Percentiles rank a stretch among this genome's conserved stretches.
These are phyloP conservation scores for Tipula confusa DNA, from an alignment of 2,888 invertebrate species.

Conservation along the genomic window DNA sequence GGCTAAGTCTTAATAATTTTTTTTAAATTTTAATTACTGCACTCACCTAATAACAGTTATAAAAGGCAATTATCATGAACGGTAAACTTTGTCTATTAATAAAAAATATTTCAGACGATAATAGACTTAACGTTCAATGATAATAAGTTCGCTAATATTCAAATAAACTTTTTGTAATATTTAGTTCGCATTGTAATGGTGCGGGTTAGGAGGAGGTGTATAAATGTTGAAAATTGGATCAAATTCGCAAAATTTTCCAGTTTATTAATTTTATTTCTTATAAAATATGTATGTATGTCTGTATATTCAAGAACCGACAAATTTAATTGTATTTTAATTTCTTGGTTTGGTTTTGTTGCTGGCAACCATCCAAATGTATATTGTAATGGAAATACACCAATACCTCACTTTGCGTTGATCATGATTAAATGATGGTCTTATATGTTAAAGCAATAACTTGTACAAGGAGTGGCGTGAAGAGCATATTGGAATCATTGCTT, in stretches of 20 bases:
- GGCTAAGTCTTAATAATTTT: too few species aligned
- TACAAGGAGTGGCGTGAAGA: too few species aligned
- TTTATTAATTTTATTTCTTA: neutral
- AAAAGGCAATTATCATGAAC: too few species aligned
- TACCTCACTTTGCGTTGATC: too few species aligned
- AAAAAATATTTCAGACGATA: neutral
- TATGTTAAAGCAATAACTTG: too few species aligned
- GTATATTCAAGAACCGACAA: neutral
- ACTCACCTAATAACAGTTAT: too few species aligned
- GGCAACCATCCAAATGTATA: neutral
- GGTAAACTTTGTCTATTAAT: neutral
- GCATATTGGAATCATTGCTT: too few species aligned
- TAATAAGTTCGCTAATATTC: neutral
- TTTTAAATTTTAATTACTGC: too few species aligned
- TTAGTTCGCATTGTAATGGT: neutral
- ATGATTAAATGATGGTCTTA: too few species aligned
- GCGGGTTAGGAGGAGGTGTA: neutral
- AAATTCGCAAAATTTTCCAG: neutral
- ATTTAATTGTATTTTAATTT: conserved; percentile 7
- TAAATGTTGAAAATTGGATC: neutral
- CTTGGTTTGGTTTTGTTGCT: neutral
- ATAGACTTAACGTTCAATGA: neutral
- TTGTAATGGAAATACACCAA: neutral
- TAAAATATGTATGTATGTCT: neutral
- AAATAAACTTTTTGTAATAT: neutral